Evolutionary conservation across 2,888 invertebrate genomes (phyloP), one percentile per base, ranked within the genome.

Genomic region (Drosophila yooni): DNA sequence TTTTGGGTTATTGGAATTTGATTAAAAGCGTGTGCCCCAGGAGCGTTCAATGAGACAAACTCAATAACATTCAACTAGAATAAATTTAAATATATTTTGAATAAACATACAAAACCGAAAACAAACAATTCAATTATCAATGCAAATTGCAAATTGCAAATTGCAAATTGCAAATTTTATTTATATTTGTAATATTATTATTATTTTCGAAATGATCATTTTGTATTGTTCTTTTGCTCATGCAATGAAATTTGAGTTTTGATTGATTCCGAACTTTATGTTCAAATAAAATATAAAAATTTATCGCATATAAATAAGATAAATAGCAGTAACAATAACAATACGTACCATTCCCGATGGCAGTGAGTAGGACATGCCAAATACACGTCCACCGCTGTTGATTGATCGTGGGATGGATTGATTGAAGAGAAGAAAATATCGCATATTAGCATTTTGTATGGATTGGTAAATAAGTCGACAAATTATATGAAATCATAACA

Each of bases 271-370:
- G 64, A 78, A 65, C 62, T 65, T 74, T 52, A 68, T 77, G 65
- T 66, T 69, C 63, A 72, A 76, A 64, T 70, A 69, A 66, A 59
- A 76, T 65, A 76, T 67, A 40, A 62, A 80, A 76, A 76, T 67
- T 70, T 70, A 88, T 85, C 71, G 43, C 57, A 60, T 58, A 51
- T 34, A 46, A 27, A 29, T n/a, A 29, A 6, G 48, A 31, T 33
- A 21, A 43, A 13, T 25, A 2, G 18, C 2, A 46, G 15, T 46
- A 46, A 46, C 46, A 46, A 53, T 21, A 60, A 27, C 10, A 69
- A 90, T 91, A 93, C 93, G 86, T 92, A 93, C 93, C 93, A 93
- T 93, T 92, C 93, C 93, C 15, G 93, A 93, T 74, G 93, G 93
- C 82, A 93, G 89, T 86, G 93, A 93, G 91, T 93, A 93, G 71